Base-by-base conservation (phyloP, 2,797 vertebrate genomes). In the Octomys mimax region DNA sequence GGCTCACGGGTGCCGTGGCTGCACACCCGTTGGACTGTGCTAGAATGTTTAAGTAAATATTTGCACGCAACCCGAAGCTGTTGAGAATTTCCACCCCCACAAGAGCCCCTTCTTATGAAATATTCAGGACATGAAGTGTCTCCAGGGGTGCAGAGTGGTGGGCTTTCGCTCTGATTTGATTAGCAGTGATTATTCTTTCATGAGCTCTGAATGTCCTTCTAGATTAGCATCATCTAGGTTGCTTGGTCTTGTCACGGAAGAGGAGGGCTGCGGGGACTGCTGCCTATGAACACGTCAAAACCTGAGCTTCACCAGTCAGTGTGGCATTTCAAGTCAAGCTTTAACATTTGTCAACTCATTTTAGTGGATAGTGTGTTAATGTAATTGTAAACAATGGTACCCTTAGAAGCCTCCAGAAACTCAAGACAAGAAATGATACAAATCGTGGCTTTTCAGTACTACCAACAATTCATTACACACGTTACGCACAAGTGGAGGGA, bases 101-200 rank as follows among this genome's bases (percentile, higher is more conserved):
- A 98, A 96, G 98, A 98, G 98, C 98, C 98, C 98, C 98, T 99
- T 99, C 97, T 98, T 99, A 99, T 99, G 98, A 99, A 99, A 99
- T 99, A 99, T 99, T 99, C 99, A 99, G 98, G 97, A 97, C 95
- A 52, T 98, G 98, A 98, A 99, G 99, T 97, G 98, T 98, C 98
- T 98, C 98, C 97, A 98, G 98, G 97, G 98, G 98, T 99, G 99
- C 99, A 98, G 98, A 98, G 99, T 98, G 98, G 99, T 98, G 98
- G 98, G 98, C 99, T 99, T 99, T 99, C 99, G 98, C 99, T 99
- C 99, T 99, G 98, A 99, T 99, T 99, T 99, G 99, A 99, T 99
- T 99, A 99, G 99, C 99, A 98, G 98, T 99, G 99, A 99, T 99
- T 99, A 99, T 99, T 99, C 99, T 99, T 99, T 99, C 99, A 99